A percentile compares a stretch with the other conserved stretches of the same genome.
Evolutionary conservation across 2,113 vertebrate genomes (phyloP).

Genomic region (Brachirus orientalis): DNA sequence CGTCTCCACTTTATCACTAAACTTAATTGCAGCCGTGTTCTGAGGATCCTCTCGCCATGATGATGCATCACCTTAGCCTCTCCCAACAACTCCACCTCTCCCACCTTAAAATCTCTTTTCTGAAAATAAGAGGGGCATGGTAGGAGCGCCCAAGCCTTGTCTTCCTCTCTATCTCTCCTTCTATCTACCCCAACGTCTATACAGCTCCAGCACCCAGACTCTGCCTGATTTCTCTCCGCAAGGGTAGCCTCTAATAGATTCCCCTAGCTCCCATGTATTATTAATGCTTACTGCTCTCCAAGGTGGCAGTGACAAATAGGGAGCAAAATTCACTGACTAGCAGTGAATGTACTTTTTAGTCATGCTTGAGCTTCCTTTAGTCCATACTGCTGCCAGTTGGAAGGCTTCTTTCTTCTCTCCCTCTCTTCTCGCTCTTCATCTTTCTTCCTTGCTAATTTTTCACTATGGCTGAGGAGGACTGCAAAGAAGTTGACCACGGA

Average conservation of each 20-base stretch:
- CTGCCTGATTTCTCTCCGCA: constrained; percentile 88
- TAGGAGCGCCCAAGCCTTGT: constrained; percentile 21
- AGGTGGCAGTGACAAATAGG: constrained; percentile 99
- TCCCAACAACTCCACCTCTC: constrained; percentile 77
- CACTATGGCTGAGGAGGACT: constrained; percentile 6
- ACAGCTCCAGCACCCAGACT: constrained; percentile 74
- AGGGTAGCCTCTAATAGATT: constrained; percentile 98
- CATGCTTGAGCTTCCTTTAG: constrained; percentile 93
- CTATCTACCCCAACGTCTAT: constrained; percentile 37
- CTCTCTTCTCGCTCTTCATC: constrained; percentile 46
- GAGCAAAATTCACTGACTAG: constrained; percentile 95
- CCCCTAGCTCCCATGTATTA: constrained; percentile 95
- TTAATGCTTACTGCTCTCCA: constrained; percentile 95
- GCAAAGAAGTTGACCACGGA: constrained; percentile 31
- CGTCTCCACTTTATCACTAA: constrained; percentile 87
- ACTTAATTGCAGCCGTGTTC: constrained; percentile 86
- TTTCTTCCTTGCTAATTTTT: constrained; percentile 29
- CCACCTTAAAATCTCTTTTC: constrained; percentile 77
- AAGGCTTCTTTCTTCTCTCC: constrained; percentile 75
- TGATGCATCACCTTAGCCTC: constrained; percentile 81
- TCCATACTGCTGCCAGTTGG: constrained; percentile 89
- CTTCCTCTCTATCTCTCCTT: constrained; percentile 31
- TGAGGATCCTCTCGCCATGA: constrained; percentile 59
- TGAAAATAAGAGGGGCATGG: constrained; percentile 83
- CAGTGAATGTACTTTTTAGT: constrained; percentile 98